Evolutionary conservation across 2,113 vertebrate species (phyloP).

Genomic region (Saccopteryx leptura): DNA sequence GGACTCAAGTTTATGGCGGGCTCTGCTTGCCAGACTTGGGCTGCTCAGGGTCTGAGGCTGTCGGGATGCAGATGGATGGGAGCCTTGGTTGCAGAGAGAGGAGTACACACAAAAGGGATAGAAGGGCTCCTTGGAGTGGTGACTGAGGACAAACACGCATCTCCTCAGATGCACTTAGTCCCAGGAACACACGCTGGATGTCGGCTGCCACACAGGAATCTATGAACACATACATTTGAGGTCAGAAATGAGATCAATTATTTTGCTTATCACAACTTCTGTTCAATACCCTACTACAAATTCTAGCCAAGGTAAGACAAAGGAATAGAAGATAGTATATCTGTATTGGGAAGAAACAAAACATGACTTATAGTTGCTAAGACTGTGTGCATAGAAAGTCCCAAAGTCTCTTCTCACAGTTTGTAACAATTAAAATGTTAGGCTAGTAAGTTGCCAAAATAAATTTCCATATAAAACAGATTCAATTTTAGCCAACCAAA

Average conservation of each 20-base stretch:
- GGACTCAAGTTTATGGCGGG: not conserved
- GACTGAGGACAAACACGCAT: not conserved
- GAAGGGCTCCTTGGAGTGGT: not conserved
- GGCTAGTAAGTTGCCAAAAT: not conserved
- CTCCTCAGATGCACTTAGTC: not conserved
- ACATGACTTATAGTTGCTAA: not conserved
- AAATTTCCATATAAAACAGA: not conserved
- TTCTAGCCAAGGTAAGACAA: not conserved
- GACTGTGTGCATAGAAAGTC: not conserved
- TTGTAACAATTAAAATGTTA: not conserved
- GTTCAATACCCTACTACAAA: not conserved
- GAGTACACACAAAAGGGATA: not conserved
- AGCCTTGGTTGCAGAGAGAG: not conserved
- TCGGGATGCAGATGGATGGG: fast-evolving
- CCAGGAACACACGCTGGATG: fast-evolving
- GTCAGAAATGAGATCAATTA: not conserved
- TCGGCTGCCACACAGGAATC: too few relatives aligned
- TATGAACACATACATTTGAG: not conserved
- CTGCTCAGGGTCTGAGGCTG: too few relatives aligned
- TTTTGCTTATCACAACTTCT: not conserved
- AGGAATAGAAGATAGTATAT: not conserved
- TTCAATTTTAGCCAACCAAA: conserved; percentile 6
- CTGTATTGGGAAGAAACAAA: not conserved
- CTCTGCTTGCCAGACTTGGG: not conserved
- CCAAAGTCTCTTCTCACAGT: not conserved